Conservation (phyloP, 2,888 invertebrate genomes). For the Scaptodrosophila latifasciaeformis region DNA sequence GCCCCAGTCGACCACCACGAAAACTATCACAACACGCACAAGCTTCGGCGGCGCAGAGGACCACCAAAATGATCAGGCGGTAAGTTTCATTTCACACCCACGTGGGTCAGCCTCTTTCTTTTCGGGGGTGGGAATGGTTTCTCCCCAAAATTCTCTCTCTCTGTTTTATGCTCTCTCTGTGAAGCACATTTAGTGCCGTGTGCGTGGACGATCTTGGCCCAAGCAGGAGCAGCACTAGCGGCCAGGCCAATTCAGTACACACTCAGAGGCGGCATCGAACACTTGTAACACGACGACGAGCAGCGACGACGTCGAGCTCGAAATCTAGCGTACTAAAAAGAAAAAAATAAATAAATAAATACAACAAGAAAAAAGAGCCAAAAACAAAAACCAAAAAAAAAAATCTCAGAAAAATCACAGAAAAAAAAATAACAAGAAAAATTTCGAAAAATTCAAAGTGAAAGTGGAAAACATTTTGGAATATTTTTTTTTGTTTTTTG, state of each 20-base stretch:
- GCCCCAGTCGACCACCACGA: slow-evolving; percentile 54
- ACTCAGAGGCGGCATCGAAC: slow-evolving; percentile 73
- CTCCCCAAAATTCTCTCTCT: background rate
- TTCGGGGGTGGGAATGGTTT: background rate
- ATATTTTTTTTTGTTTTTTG: too few species aligned
- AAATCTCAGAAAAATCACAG: background rate
- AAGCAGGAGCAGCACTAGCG: slow-evolving; percentile 1
- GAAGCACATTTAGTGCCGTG: slow-evolving; percentile 25
- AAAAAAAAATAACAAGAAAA: background rate
- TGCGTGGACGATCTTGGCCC: slow-evolving; percentile 20
- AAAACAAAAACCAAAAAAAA: too few species aligned
- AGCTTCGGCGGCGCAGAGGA: slow-evolving; percentile 33
- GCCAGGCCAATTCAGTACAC: slow-evolving; percentile 57
- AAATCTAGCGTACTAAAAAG: background rate
- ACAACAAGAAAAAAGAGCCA: background rate
- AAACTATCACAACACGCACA: slow-evolving; percentile 42
- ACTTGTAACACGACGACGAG: slow-evolving; percentile 59
- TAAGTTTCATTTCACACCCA: slow-evolving; percentile 36
- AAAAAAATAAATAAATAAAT: background rate
- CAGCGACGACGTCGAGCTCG: slow-evolving; percentile 3
- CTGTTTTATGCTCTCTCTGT: background rate
- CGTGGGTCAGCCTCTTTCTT: slow-evolving; percentile 1
- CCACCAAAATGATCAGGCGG: slow-evolving; percentile 65
- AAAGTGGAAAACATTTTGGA: too few species aligned
- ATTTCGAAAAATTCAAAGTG: too few species aligned